These are phyloP conservation scores for Galaxias olidus DNA, from an alignment of 2,797 vertebrate genomes.

Conservation along the genomic window DNA sequence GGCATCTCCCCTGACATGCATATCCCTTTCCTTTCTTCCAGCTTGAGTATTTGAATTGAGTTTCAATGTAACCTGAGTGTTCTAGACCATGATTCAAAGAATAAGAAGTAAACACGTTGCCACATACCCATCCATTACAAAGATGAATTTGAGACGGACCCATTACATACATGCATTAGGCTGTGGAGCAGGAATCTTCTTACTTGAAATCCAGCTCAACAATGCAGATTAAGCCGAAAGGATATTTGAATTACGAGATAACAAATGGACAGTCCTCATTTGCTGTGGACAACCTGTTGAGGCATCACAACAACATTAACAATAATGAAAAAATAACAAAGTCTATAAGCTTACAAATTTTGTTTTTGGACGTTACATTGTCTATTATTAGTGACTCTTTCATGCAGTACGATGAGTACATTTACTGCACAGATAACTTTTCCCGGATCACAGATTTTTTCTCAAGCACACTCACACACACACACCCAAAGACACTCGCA, in stretches of 20 bases:
- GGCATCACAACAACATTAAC: constrained; percentile 19
- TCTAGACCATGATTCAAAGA: constrained; percentile 25
- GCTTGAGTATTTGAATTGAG: constrained; percentile 27
- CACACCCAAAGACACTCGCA: neutral
- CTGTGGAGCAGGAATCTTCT: constrained; percentile 42
- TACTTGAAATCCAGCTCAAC: constrained; percentile 44
- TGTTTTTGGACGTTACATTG: neutral
- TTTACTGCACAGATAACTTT: too few relatives aligned
- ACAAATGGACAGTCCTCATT: constrained; percentile 24
- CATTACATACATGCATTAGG: constrained; percentile 19
- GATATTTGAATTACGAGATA: constrained; percentile 29
- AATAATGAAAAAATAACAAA: constrained; percentile 25
- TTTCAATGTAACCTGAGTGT: constrained; percentile 47
- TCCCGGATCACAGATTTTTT: too few relatives aligned
- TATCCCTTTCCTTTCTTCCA: constrained; percentile 29
- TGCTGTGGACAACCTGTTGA: constrained; percentile 28
- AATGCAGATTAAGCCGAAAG: constrained; percentile 47
- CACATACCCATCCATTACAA: constrained; percentile 51
- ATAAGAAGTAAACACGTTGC: constrained; percentile 13
- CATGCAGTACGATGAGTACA: too few relatives aligned
- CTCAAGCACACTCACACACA: neutral
- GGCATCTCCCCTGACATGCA: constrained; percentile 1
- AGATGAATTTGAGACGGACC: constrained; percentile 44
- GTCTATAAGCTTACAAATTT: too few relatives aligned
- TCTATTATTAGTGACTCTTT: too few relatives aligned